Conservation (phyloP, 2,113 vertebrate genomes). For the Sakesphorus luctuosus region DNA sequence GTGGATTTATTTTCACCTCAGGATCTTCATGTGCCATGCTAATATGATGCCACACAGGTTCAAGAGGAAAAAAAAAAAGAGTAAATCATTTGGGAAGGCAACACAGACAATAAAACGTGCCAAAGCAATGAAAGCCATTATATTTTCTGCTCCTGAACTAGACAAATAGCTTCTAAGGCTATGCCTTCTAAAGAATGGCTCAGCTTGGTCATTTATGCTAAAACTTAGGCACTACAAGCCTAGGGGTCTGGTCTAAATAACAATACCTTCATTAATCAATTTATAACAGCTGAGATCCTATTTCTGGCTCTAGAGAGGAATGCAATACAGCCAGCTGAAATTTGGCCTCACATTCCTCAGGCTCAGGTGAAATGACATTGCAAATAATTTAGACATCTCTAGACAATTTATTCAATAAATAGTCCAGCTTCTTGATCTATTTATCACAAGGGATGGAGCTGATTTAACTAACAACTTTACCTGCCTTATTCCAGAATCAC, state of each 20-base stretch:
- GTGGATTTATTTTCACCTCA: constrained; percentile 62
- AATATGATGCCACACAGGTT: constrained; percentile 21
- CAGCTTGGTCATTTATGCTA: constrained; percentile 13
- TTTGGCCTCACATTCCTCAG: constrained; percentile 1
- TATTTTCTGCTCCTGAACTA: constrained; percentile 31
- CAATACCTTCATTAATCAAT: constrained; percentile 56
- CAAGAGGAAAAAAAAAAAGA: not conserved
- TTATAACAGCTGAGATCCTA: constrained; percentile 33
- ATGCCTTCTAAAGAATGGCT: not conserved
- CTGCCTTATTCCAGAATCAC: not conserved
- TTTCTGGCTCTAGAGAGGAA: constrained; percentile 40
- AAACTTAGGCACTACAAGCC: constrained; percentile 32
- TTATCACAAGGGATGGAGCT: not conserved
- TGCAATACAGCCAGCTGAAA: constrained; percentile 34
- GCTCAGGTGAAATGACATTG: constrained; percentile 12
- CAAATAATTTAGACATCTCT: constrained; percentile 31
- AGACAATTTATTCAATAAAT: constrained; percentile 29
- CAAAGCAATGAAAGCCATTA: not conserved
- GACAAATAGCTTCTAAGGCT: constrained; percentile 35
- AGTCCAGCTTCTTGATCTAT: constrained; percentile 9
- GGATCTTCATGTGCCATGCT: constrained; percentile 32
- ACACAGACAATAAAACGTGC: not conserved
- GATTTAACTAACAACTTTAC: constrained; percentile 42
- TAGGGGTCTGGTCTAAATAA: constrained; percentile 45
- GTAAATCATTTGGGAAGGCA: not conserved